These are phyloP conservation scores for Leuciscus waleckii DNA, from an alignment of 2,797 vertebrate genomes.

Conservation along the genomic window DNA sequence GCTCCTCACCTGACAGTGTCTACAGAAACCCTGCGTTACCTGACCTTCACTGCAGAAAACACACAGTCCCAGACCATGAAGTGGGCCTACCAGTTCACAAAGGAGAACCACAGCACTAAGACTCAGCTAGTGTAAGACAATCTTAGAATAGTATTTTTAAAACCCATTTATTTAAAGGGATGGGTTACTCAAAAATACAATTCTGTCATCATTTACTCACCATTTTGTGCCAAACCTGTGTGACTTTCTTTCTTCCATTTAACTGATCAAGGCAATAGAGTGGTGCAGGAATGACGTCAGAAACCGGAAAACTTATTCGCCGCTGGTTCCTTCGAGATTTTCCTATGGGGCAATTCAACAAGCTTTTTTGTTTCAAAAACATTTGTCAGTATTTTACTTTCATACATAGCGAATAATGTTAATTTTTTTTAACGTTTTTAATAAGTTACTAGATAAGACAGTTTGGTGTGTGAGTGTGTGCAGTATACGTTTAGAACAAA, in stretches of 20 bases:
- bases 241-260: not conserved
- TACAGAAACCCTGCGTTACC: constrained; percentile 91
- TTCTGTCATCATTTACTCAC: not conserved
- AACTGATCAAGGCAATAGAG: not conserved
- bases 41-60: constrained; percentile 87
- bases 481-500: too few species aligned
- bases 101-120: constrained; percentile 83
- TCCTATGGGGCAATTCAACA: too few species aligned
- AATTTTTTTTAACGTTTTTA: not conserved
- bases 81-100: constrained; percentile 84
- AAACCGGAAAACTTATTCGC: too few species aligned
- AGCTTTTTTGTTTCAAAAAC: too few species aligned
- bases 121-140: constrained; percentile 86
- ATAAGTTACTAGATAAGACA: not conserved
- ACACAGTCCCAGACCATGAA: constrained; percentile 82
- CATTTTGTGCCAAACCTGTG: not conserved
- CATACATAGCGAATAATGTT: too few species aligned
- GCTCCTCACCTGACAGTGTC: constrained; percentile 91
- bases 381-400: too few species aligned
- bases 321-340: too few species aligned
- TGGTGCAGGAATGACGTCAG: too few species aligned
- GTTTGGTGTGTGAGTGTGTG: not conserved
- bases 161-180: not conserved
- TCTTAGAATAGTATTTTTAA: not conserved
- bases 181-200: not conserved